Conservation (phyloP, 2,888 invertebrate species). For the Notocelia uddmanniana region DNA sequence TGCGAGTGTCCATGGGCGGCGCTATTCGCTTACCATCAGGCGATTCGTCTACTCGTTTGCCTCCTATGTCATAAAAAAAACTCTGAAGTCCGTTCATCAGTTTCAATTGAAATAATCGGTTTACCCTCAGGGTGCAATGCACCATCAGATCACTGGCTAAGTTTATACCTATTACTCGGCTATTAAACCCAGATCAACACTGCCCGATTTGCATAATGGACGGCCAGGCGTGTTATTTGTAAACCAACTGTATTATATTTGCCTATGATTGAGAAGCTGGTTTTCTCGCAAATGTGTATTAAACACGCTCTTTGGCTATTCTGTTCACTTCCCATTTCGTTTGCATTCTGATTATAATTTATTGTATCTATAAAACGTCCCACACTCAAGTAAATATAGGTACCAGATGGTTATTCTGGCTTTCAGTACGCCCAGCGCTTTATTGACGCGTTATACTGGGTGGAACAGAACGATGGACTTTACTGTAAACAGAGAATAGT, state of each 20-base stretch:
- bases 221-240: constrained; percentile 28
- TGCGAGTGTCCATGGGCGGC: too few species aligned
- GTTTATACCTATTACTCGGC: constrained; percentile 37
- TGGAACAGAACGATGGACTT: too few species aligned
- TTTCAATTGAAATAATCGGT: constrained; percentile 12
- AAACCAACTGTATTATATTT: constrained; percentile 35
- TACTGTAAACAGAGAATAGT: too few species aligned
- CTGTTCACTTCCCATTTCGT: background rate
- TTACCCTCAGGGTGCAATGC: constrained; percentile 15
- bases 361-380: constrained; percentile 1
- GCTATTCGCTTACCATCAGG: too few species aligned
- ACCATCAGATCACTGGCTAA: background rate
- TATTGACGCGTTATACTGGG: too few species aligned
- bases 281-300: constrained; percentile 20
- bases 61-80: too few species aligned
- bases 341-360: background rate
- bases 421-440: background rate
- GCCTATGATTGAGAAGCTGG: constrained; percentile 20
- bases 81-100: background rate
- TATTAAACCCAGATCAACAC: constrained; percentile 38
- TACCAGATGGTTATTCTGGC: background rate
- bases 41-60: too few species aligned
- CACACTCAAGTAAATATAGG: background rate
- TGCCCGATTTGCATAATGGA: constrained; percentile 29
- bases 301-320: constrained; percentile 12